Evolutionary conservation across 2,797 vertebrate species (phyloP), one percentile per base, ranked within the genome.

Genomic region (Pygocentrus nattereri): DNA sequence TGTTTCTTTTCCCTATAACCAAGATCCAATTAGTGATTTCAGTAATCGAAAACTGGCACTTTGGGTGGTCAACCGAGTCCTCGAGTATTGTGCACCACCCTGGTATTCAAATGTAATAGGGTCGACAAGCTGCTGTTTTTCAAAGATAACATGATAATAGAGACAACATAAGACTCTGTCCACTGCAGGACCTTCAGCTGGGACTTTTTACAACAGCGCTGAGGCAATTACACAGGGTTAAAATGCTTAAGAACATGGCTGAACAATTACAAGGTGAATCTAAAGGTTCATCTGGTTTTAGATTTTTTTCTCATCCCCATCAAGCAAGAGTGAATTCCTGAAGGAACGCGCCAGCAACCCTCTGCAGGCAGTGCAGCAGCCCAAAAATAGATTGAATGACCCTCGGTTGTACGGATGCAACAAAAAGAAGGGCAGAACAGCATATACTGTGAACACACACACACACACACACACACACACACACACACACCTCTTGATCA

Each of bases 371-470:
- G 58, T 44, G 50, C 49, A 62, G 38, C 31, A 27, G 47, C 38
- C 44, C 72, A 31, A 47, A 80, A 74, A 86, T 68, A 77, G 71
- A 59, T 62, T 62, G 15, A 64, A 21, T 62, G 56, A 79, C 69
- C 69, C 47, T 71, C 70, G 83, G 64, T 19, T 68, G 68, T 23
- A 58, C 62, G 10, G 82, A 41, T 72, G 74, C 75, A 82, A 70
- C 49, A 67, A 59, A 71, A 68, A 68, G 65, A 80, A 86, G 80
- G 74, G 38, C 80, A 84, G 27, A 65, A 50, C 49, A 41, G 59
- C 52, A 59, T 64, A 64, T 64, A 34, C 62, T 34, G 62, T 64
- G 62, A 74, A 84, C 82, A 44, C 47, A 71, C 54, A 82, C 50
- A 30, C 44, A 52, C 50, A 52, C 50, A 59, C 47, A 76, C 71